Percentiles rank a stretch among this genome's conserved stretches.
Evolutionary conservation across 2,888 invertebrate species (phyloP).

Genomic region (Drosophila robusta): DNA sequence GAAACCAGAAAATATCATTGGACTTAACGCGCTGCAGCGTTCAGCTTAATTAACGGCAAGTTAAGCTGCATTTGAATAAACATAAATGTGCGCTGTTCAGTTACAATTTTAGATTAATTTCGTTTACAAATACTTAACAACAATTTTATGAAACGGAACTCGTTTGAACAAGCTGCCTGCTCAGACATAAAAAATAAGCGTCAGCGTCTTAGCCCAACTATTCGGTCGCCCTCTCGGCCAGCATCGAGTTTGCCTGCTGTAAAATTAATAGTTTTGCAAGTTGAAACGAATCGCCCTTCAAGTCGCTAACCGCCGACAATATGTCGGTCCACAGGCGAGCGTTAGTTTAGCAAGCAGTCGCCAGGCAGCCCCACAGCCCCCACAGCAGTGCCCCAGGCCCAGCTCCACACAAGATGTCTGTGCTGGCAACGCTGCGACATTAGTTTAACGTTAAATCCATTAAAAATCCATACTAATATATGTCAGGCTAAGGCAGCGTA

Average conservation of each 20-base stretch:
- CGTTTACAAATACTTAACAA: too few relatives aligned
- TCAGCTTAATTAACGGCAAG: too few relatives aligned
- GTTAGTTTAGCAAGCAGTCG: conserved; percentile 11
- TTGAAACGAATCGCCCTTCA: conserved; percentile 83
- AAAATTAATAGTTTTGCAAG: conserved; percentile 84
- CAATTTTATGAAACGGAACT: not conserved
- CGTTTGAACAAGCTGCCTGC: not conserved
- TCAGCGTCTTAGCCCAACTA: conserved; percentile 8
- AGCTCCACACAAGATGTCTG: conserved; percentile 18
- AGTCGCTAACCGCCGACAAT: conserved; percentile 82
- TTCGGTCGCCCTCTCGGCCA: not conserved
- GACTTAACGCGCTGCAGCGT: not conserved
- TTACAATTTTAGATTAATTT: too few relatives aligned
- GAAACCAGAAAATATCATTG: conserved; percentile 3
- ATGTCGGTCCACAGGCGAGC: conserved; percentile 65
- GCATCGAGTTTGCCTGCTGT: conserved; percentile 13
- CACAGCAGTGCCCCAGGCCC: too few relatives aligned
- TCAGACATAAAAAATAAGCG: not conserved
- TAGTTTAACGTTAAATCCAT: conserved; percentile 75
- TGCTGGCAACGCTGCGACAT: conserved; percentile 58
- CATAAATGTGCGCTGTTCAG: too few relatives aligned
- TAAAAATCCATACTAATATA: conserved; percentile 79
- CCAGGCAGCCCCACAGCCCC: conserved; percentile 13
- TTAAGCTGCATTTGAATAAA: too few relatives aligned
- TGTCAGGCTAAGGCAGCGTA: conserved; percentile 65